Evolutionary conservation across 2,888 invertebrate genomes (phyloP).

Genomic region (Isoperla grammatica): DNA sequence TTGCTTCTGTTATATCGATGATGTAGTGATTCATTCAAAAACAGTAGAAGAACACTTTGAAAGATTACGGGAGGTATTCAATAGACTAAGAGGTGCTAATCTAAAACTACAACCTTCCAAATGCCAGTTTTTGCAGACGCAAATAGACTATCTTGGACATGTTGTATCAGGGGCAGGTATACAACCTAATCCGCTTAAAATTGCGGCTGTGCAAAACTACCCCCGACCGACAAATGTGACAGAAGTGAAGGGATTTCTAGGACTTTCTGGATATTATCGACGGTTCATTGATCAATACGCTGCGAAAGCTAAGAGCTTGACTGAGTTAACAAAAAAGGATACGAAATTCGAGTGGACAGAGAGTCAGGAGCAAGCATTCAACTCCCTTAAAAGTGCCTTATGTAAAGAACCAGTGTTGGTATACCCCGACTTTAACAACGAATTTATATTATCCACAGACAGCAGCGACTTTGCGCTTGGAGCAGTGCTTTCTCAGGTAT

Average conservation of each 20-base stretch:
- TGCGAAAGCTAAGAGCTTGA: slow-evolving; percentile 33
- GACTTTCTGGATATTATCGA: slow-evolving; percentile 36
- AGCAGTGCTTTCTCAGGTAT: slow-evolving; percentile 33
- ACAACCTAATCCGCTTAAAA: too few relatives aligned
- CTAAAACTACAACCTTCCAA: too few relatives aligned
- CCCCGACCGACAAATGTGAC: slow-evolving; percentile 3
- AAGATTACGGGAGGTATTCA: too few relatives aligned
- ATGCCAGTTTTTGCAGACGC: too few relatives aligned
- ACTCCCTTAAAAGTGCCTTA: slow-evolving; percentile 26
- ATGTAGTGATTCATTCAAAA: too few relatives aligned
- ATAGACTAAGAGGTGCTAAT: too few relatives aligned
- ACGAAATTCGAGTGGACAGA: slow-evolving; percentile 28
- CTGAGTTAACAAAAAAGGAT: slow-evolving; percentile 32
- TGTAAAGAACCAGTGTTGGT: slow-evolving; percentile 29
- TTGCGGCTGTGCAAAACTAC: too few relatives aligned
- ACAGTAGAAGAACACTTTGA: too few relatives aligned
- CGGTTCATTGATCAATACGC: slow-evolving; percentile 35
- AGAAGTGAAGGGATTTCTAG: slow-evolving; percentile 34
- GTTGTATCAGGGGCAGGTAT: too few relatives aligned
- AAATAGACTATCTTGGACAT: too few relatives aligned
- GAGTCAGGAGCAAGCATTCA: slow-evolving; percentile 27
- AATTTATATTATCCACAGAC: slow-evolving; percentile 34
- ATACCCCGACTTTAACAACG: slow-evolving; percentile 31
- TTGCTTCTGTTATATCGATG: too few relatives aligned
- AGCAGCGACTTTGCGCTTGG: slow-evolving; percentile 32